These are phyloP conservation scores for Halictus ligatus DNA, from an alignment of 2,888 invertebrate genomes.

Conservation along the genomic window DNA sequence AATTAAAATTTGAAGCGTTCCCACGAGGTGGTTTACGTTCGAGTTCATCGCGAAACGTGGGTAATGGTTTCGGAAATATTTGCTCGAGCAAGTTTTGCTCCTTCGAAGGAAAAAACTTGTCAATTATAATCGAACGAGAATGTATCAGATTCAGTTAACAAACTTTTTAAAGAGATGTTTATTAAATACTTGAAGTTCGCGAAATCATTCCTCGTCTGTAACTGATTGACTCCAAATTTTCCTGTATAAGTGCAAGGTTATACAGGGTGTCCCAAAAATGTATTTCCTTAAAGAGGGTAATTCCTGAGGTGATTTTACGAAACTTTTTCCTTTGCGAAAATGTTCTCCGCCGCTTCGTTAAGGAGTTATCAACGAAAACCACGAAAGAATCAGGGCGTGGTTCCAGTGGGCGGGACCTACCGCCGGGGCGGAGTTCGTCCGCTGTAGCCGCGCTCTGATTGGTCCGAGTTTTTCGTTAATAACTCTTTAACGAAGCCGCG, in stretches of 20 bases:
- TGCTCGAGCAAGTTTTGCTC: background rate
- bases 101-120: background rate
- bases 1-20: constrained; percentile 45
- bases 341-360: no score
- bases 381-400: no score
- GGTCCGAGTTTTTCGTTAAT: no score
- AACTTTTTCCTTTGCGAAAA: no score
- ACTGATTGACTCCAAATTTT: background rate
- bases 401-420: no score
- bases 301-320: no score
- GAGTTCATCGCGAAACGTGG: background rate
- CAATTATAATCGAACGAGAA: background rate
- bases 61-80: background rate
- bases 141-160: no score
- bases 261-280: background rate
- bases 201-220: background rate
- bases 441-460: no score
- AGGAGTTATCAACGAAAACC: no score
- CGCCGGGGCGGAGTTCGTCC: no score
- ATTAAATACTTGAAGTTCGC: background rate
- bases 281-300: no score
- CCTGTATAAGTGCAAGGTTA: background rate
- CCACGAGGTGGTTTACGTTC: constrained; percentile 11
- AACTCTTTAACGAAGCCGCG: no score
- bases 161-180: background rate